These are phyloP conservation scores for Sphyrna mokarran DNA, from an alignment of 2,113 vertebrate species.

Conservation along the genomic window DNA sequence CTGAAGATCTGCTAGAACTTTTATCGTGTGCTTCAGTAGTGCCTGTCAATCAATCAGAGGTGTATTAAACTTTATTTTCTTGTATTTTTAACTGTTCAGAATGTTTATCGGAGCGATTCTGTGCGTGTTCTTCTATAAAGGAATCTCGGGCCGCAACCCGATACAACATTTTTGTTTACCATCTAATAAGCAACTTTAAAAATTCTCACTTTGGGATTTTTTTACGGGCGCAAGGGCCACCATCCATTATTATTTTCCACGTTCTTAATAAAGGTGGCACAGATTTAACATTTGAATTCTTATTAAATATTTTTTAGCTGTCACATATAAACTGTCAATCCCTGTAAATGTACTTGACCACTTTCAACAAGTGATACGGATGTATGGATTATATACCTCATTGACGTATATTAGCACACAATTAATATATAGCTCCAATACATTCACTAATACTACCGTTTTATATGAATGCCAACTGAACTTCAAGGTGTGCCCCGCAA, in stretches of 20 bases:
- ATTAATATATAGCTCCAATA: not conserved
- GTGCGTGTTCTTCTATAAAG: not conserved
- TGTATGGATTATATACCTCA: not conserved
- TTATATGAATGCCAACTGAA: constrained; percentile 4
- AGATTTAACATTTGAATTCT: not conserved
- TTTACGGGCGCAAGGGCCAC: not conserved
- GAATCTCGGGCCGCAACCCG: not conserved
- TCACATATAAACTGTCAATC: not conserved
- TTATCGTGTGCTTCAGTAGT: not conserved
- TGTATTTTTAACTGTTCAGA: not conserved
- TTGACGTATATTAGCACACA: not conserved
- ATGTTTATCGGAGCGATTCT: not conserved
- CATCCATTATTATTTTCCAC: not conserved
- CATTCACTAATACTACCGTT: not conserved
- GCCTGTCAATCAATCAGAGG: constrained; percentile 29
- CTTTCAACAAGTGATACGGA: constrained; percentile 16
- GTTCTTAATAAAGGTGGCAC: not conserved
- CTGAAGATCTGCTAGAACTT: not conserved
- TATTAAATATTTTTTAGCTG: not conserved
- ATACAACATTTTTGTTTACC: not conserved
- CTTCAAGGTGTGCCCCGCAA: not conserved
- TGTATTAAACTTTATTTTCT: not conserved
- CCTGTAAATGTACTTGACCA: not conserved
- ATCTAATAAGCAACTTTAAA: not conserved
- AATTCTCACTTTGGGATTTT: not conserved